phyloP scores from a whole-genome alignment of 2,113 vertebrate species.

The Physeter macrocephalus region DNA sequence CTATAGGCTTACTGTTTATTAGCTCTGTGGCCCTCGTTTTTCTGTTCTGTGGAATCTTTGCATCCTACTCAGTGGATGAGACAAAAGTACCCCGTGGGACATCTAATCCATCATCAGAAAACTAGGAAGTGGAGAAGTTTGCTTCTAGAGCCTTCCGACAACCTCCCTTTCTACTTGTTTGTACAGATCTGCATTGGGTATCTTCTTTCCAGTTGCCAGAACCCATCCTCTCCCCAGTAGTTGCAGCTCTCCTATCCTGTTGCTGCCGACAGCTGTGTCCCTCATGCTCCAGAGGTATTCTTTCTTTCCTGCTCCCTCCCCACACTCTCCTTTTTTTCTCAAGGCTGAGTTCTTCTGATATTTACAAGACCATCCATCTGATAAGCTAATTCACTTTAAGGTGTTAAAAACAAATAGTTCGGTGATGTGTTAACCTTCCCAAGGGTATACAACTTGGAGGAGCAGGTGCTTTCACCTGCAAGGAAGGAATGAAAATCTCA shows the following conservation, averaged over 20 bases:
- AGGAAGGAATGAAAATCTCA: not conserved
- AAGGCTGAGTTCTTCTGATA: not conserved
- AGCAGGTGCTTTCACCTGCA: not conserved
- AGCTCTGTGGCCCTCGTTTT: not conserved
- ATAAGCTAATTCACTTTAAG: not conserved
- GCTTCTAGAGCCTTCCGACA: not conserved
- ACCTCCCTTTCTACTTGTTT: not conserved
- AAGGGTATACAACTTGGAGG: no score
- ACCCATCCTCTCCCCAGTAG: accelerated
- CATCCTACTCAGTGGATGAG: no score
- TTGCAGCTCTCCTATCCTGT: accelerated
- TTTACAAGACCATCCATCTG: not conserved
- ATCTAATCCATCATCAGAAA: not conserved
- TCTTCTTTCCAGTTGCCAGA: not conserved
- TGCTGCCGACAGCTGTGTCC: not conserved
- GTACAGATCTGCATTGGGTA: accelerated
- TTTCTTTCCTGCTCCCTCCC: not conserved
- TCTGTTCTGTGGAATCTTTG: not conserved
- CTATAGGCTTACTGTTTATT: not conserved
- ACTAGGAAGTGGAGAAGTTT: not conserved
- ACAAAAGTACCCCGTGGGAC: not conserved
- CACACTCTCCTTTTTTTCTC: not conserved
- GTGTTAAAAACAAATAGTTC: not conserved
- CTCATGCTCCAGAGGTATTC: not conserved
- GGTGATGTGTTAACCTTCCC: not conserved